These are phyloP conservation scores for Rhizomys pruinosus DNA, from an alignment of 2,113 vertebrate genomes.

Conservation along the genomic window DNA sequence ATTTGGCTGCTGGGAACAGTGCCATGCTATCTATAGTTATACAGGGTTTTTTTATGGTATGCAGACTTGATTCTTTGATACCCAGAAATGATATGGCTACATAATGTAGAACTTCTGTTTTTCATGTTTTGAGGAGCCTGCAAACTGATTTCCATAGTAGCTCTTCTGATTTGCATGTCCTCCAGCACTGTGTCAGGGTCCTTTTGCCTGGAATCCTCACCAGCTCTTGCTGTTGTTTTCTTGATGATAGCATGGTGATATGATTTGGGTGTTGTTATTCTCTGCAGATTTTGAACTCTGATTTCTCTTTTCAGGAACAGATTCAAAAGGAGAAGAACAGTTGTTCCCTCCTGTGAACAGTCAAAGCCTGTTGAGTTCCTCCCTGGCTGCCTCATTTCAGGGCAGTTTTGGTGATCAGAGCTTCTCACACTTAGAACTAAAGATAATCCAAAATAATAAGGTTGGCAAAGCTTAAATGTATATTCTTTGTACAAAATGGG, in stretches of 20 bases:
- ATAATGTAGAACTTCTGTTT: neutral
- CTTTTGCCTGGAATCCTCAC: too few species aligned
- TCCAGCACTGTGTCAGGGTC: neutral
- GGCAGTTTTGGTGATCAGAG: neutral
- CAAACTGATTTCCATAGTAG: too few species aligned
- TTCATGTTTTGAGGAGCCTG: neutral
- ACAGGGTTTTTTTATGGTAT: neutral
- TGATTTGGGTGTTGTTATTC: neutral
- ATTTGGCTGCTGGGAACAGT: neutral
- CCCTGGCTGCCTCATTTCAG: neutral
- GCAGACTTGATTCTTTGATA: neutral
- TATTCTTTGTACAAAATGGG: too few species aligned
- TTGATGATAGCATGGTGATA: neutral
- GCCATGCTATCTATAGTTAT: neutral
- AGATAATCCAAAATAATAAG: neutral
- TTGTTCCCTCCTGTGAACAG: neutral
- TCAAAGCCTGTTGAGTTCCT: too few species aligned
- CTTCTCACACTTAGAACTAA: neutral
- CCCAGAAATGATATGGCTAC: neutral
- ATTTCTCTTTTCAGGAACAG: neutral
- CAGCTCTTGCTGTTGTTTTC: neutral
- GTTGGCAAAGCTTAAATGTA: neutral
- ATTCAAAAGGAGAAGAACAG: neutral
- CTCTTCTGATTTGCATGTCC: too few species aligned
- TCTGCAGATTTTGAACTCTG: neutral